These are phyloP conservation scores for Xylota sylvarum DNA, from an alignment of 2,888 invertebrate species.

Conservation along the genomic window DNA sequence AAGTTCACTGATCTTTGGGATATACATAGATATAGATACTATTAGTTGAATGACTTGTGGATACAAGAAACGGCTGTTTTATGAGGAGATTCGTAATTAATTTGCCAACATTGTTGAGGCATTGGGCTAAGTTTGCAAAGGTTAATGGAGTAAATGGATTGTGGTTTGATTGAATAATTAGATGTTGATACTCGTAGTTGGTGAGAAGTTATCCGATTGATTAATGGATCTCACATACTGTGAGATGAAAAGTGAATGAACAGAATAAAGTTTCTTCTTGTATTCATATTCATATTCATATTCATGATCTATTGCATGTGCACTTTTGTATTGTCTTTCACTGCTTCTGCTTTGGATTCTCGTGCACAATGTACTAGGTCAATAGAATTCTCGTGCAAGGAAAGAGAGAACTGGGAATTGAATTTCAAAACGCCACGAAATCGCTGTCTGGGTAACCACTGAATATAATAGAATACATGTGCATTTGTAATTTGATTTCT, in stretches of 20 bases:
- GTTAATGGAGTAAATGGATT: background rate
- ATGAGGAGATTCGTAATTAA: background rate
- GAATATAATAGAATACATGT: background rate
- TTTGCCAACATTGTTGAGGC: no score
- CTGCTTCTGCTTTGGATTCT: background rate
- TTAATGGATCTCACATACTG: background rate
- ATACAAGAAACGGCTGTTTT: background rate
- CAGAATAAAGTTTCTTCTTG: no score
- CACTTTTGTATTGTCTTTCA: background rate
- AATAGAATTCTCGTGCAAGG: background rate
- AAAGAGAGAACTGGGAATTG: background rate
- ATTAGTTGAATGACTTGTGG: background rate
- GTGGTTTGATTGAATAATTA: background rate
- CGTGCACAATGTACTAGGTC: background rate
- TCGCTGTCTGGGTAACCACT: background rate
- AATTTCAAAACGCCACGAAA: background rate
- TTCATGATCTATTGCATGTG: background rate
- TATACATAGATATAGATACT: background rate
- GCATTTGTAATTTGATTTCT: background rate
- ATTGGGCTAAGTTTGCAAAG: no score
- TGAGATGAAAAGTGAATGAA: no score
- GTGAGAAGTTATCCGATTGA: background rate
- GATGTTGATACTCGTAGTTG: no score
- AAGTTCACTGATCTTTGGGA: slow-evolving; percentile 36
- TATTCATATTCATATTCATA: background rate